Base-by-base conservation (phyloP, 2,888 invertebrate species). In the Cerceris rybyensis region DNA sequence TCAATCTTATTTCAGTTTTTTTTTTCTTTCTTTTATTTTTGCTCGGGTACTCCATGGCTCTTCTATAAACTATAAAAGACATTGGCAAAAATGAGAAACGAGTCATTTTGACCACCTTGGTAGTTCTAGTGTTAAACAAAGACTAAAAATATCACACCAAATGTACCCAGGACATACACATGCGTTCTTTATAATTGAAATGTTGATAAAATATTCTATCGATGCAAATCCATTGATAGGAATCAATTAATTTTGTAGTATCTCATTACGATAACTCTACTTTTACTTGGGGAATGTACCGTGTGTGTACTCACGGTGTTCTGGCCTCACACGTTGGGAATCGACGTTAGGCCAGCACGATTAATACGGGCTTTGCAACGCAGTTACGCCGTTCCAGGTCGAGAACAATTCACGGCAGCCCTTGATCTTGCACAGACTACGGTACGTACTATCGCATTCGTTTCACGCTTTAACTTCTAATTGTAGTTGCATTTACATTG, bases 301-400 rank as follows among this genome's bases (percentile, higher is more conserved):
- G 93, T 96, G 7, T 96, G 96, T 70, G 94, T 95, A 60, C 91
- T 96, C 78, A 95, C 96, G 1, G 95, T 96, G 70, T 93, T 96
- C 60, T 97, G 96, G 96, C 97, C 97, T 39, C 95, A 96, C 82
- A 96, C 96, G 87, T 92, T 96, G 75, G 97, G 97, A 52, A 93
- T 97, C 57, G 95, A 95, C 86, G 93, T 96, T 83, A 94, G 96
- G 59, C 94, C 94, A 49, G 94, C 95, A 0, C 95, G 95, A 79
- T 94, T 97, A 81, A 94, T 96, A 2, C 95, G 95, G 77, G 94
- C 95, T 0, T 92, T 97, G 81, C 97, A 97, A 90, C 94, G 95
- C 1, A 95, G 95, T 90, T 97, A 97, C 90, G 97, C 96, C 0
- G 94, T 96, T 28, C 95, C 96, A 0, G 96, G 96, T 17, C 93